Conservation (phyloP, 2,113 vertebrate genomes). For the Cichladusa arquata region DNA sequence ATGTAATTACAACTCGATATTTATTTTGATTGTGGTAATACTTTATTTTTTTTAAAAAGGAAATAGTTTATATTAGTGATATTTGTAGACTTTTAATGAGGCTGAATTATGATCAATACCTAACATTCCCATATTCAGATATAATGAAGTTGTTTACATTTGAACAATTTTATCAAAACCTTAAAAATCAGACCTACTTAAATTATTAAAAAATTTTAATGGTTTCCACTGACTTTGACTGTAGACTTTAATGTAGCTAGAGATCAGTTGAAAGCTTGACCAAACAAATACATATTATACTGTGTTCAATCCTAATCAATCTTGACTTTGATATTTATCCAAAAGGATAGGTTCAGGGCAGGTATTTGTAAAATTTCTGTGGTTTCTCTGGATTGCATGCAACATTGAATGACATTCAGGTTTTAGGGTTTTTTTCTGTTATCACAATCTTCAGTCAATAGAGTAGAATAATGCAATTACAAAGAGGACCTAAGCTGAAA, state of each 20-base stretch:
- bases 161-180: background rate
- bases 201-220: background rate
- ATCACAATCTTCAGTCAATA: background rate
- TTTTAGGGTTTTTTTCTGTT: background rate
- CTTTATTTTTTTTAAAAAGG: background rate
- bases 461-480: background rate
- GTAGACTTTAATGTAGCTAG: background rate
- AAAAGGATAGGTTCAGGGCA: background rate
- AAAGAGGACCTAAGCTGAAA: background rate
- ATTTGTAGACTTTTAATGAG: background rate
- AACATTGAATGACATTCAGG: background rate
- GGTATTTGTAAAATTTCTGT: background rate
- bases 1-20: background rate
- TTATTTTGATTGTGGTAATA: background rate
- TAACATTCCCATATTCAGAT: background rate
- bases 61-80: background rate
- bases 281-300: background rate
- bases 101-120: background rate
- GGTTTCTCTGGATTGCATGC: background rate
- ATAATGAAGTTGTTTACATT: background rate
- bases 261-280: background rate
- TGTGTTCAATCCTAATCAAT: background rate
- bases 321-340: background rate
- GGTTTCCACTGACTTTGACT: background rate
- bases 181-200: background rate